Percentiles rank a stretch among this genome's conserved stretches.
Evolutionary conservation across 2,888 invertebrate genomes (phyloP).

Genomic region (Zygothrica quintamaculata): DNA sequence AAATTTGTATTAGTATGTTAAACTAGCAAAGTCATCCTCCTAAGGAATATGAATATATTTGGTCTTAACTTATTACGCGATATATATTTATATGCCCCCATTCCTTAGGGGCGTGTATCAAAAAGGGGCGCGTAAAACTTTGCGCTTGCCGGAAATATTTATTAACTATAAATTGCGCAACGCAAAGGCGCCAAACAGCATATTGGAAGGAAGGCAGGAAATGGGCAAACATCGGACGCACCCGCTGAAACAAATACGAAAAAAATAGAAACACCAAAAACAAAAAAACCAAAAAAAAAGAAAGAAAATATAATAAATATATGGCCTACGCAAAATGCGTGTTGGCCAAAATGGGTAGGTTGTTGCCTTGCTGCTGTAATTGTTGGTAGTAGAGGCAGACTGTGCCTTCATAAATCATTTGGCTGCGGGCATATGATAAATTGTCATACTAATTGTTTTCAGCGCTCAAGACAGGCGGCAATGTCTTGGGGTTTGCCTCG

Average conservation of each 20-base stretch:
- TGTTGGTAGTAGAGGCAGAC: conserved; percentile 29
- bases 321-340: conserved; percentile 42
- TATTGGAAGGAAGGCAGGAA: conserved; percentile 69
- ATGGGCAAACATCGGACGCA: conserved; percentile 72
- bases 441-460: conserved; percentile 82
- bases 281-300: conserved; percentile 1
- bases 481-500: conserved; percentile 19
- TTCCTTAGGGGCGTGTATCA: conserved; percentile 26
- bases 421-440: conserved; percentile 79
- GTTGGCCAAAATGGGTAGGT: conserved; percentile 26
- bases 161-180: conserved; percentile 75
- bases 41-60: conserved; percentile 30
- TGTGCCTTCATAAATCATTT: conserved; percentile 74
- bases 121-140: conserved; percentile 32
- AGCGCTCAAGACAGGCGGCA: conserved; percentile 54
- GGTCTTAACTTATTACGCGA: conserved; percentile 39
- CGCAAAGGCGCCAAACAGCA: conserved; percentile 50
- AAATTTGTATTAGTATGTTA: no score
- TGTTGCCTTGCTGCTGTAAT: conserved; percentile 37
- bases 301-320: conserved; percentile 19
- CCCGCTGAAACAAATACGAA: conserved; percentile 67
- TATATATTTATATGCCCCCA: no score
- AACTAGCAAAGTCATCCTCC: conserved; percentile 15
- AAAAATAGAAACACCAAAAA: conserved; percentile 1
- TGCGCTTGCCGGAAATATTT: conserved; percentile 71